Percentiles rank a stretch among this genome's conserved stretches.
phyloP scores from a whole-genome alignment of 2,888 invertebrate genomes.

The Meiosimyza decipiens region DNA sequence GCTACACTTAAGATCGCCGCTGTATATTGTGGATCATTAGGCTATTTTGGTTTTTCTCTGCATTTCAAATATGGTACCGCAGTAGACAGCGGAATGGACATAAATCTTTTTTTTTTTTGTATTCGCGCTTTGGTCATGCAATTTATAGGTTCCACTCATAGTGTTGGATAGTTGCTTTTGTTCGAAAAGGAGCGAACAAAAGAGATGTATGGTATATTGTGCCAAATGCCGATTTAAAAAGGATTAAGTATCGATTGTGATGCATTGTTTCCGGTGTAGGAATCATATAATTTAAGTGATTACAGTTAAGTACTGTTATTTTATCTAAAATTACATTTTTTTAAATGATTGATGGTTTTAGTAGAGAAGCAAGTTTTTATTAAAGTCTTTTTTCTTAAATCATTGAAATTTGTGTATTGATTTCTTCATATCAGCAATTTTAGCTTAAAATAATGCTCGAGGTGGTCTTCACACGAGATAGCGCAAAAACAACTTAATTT shows the following conservation, averaged over 20 bases:
- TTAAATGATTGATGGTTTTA: too few relatives aligned
- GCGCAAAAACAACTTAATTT: too few relatives aligned
- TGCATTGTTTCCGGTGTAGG: constrained; percentile 24
- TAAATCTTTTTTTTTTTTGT: not conserved
- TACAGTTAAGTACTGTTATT: too few relatives aligned
- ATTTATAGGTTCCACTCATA: not conserved
- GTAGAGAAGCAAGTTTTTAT: too few relatives aligned
- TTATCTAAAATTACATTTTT: too few relatives aligned
- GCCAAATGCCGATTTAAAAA: not conserved
- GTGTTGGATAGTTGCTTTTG: not conserved
- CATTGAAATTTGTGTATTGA: too few relatives aligned
- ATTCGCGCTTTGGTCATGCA: not conserved
- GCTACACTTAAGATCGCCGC: constrained; percentile 2
- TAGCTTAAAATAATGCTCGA: too few relatives aligned
- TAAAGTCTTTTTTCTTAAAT: too few relatives aligned
- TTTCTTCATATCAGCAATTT: too few relatives aligned
- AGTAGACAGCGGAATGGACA: not conserved
- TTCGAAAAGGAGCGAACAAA: not conserved
- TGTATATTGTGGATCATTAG: constrained; percentile 13
- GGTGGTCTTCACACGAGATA: too few relatives aligned
- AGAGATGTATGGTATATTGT: not conserved
- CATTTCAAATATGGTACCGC: constrained; percentile 30
- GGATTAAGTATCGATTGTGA: constrained; percentile 13
- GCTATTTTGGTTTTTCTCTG: constrained; percentile 8
- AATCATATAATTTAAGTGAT: not conserved